These are phyloP conservation scores for Diorhabda elongata DNA, from an alignment of 1,140 invertebrate genomes.

Conservation along the genomic window DNA sequence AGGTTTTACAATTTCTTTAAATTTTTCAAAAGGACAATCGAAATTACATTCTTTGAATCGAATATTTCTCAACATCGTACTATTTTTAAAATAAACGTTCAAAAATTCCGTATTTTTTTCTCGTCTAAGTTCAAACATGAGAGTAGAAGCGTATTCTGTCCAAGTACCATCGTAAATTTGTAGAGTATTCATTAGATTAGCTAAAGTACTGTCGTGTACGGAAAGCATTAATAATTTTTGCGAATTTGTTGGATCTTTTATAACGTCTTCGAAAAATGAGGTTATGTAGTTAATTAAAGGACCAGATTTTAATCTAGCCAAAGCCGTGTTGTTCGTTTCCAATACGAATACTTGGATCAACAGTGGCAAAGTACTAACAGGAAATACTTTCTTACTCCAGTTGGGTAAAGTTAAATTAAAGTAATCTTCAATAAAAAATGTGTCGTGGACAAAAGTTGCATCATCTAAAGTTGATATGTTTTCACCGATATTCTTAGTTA, in stretches of 20 bases:
- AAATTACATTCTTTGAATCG: slow-evolving; percentile 56
- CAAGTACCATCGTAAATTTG: not conserved
- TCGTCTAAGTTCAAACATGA: slow-evolving; percentile 3
- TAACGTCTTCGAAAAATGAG: not conserved
- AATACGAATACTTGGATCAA: slow-evolving; percentile 50
- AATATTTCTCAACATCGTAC: not conserved
- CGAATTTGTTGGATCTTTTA: not conserved
- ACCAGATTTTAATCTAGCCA: slow-evolving; percentile 58
- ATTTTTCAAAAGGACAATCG: slow-evolving; percentile 56
- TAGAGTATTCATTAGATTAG: not conserved
- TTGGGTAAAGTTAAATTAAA: slow-evolving; percentile 66
- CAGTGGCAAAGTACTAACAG: slow-evolving; percentile 7
- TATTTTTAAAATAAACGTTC: not conserved
- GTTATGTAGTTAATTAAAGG: not conserved
- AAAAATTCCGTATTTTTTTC: not conserved
- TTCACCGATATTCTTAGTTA: slow-evolving; percentile 57
- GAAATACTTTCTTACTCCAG: slow-evolving; percentile 58
- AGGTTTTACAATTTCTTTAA: slow-evolving; percentile 44
- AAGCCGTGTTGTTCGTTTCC: slow-evolving; percentile 49
- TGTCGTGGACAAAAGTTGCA: slow-evolving; percentile 60
- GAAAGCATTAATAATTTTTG: slow-evolving; percentile 1
- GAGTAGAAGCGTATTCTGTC: not conserved
- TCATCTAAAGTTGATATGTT: slow-evolving; percentile 51
- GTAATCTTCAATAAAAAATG: slow-evolving; percentile 62
- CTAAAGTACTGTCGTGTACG: not conserved